Evolutionary conservation across 2,888 invertebrate species (phyloP).

Genomic region (Corythucha ciliata): DNA sequence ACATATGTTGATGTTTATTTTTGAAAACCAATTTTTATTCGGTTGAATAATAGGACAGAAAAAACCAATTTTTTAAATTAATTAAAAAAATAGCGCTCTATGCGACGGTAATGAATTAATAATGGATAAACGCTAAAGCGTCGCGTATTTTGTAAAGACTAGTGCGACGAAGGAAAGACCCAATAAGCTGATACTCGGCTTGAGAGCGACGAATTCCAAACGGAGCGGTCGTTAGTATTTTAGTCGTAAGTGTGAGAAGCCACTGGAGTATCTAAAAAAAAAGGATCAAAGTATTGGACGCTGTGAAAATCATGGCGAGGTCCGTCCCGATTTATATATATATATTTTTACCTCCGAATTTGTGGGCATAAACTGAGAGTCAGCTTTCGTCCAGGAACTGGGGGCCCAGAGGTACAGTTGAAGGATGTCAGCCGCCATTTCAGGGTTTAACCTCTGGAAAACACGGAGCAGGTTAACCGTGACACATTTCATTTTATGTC

Average conservation of each 20-base stretch:
- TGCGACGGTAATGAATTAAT: no score
- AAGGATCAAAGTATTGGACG: conserved; percentile 5
- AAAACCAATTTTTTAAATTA: no score
- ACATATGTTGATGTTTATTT: no score
- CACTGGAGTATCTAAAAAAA: conserved; percentile 58
- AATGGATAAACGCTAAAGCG: conserved; percentile 43
- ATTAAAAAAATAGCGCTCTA: no score
- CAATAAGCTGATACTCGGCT: conserved; percentile 62
- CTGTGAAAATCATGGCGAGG: no score
- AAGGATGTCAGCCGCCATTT: conserved; percentile 64
- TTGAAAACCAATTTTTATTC: no score
- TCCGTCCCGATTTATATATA: no score
- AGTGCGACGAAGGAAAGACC: conserved; percentile 57
- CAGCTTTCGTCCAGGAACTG: conserved; percentile 50
- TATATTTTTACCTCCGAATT: conserved; percentile 47
- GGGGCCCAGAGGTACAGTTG: conserved; percentile 69
- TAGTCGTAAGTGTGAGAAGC: conserved; percentile 63
- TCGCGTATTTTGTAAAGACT: conserved; percentile 51
- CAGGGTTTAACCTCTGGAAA: conserved; percentile 50
- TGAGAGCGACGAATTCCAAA: conserved; percentile 51
- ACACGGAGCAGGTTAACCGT: conserved; percentile 8
- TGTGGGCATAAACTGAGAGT: conserved; percentile 46
- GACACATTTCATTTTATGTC: neutral
- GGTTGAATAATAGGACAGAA: no score
- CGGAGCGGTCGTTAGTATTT: conserved; percentile 46